Conservation (phyloP, 1,140 invertebrate species). For the Hermatobates lingyangjiaoensis region DNA sequence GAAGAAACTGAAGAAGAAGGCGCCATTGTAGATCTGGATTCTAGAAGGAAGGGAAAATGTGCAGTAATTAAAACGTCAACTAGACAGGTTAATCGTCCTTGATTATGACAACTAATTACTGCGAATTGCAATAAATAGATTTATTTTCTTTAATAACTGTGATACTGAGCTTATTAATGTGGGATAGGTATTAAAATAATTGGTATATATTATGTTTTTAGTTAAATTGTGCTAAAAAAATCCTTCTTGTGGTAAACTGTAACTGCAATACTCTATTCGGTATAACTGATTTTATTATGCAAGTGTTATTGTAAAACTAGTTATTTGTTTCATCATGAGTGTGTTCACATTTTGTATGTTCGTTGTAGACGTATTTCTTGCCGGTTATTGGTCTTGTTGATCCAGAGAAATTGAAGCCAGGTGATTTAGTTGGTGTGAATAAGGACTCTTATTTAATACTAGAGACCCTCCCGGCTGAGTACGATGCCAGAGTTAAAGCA, state of each 20-base stretch:
- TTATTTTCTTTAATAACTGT: neutral
- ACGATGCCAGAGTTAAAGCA: slow-evolving; percentile 96
- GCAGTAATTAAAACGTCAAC: slow-evolving; percentile 99
- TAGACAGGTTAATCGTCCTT: slow-evolving; percentile 60
- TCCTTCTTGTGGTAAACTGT: too few relatives aligned
- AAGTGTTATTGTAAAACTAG: too few relatives aligned
- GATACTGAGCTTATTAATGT: neutral
- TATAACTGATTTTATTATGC: too few relatives aligned
- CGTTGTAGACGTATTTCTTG: slow-evolving; percentile 86
- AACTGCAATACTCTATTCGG: too few relatives aligned
- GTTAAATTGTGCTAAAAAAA: too few relatives aligned
- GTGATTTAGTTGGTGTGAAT: slow-evolving; percentile 96
- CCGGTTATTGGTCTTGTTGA: slow-evolving; percentile 98
- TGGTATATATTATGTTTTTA: neutral
- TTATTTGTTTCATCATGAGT: too few relatives aligned
- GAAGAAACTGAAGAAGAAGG: slow-evolving; percentile 96
- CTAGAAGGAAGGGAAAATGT: slow-evolving; percentile 96
- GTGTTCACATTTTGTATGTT: too few relatives aligned
- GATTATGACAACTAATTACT: slow-evolving; percentile 1
- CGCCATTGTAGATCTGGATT: slow-evolving; percentile 94
- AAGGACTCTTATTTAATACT: slow-evolving; percentile 98
- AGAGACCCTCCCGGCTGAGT: slow-evolving; percentile 94
- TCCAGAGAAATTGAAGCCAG: slow-evolving; percentile 90
- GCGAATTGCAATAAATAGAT: neutral
- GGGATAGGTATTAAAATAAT: neutral